A percentile compares a stretch with the other conserved stretches of the same genome.
These are phyloP conservation scores for Procambarus clarkii DNA, from an alignment of 1,140 invertebrate species.

Conservation along the genomic window DNA sequence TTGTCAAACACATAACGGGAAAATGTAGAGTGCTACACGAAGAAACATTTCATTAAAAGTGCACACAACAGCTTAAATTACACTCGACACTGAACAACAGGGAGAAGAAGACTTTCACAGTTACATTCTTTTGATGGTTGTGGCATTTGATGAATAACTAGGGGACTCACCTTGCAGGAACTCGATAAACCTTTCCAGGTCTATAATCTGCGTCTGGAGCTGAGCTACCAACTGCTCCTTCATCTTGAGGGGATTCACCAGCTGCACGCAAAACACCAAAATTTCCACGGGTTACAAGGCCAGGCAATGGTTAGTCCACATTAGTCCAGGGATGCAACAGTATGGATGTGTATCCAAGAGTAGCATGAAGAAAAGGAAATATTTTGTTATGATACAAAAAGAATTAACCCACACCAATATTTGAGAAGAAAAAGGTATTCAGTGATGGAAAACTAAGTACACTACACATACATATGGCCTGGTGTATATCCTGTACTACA, in stretches of 20 bases:
- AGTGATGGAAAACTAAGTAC: neutral
- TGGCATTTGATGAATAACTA: neutral
- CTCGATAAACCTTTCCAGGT: constrained; percentile 97
- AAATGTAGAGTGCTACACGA: too few species aligned
- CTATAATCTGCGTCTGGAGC: constrained; percentile 96
- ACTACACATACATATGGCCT: neutral
- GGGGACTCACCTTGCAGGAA: constrained; percentile 87
- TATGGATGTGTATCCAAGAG: neutral
- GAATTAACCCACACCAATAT: neutral
- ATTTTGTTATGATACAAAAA: neutral
- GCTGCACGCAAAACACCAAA: constrained; percentile 77
- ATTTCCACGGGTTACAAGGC: neutral
- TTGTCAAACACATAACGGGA: too few species aligned
- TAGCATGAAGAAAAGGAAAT: neutral
- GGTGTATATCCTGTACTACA: neutral
- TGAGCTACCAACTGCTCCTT: constrained; percentile 96
- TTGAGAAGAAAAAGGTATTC: neutral
- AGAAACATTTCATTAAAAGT: too few species aligned
- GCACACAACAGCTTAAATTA: too few species aligned
- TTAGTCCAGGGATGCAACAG: constrained; percentile 1
- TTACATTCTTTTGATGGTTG: neutral
- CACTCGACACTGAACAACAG: too few species aligned
- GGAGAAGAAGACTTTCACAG: too few species aligned
- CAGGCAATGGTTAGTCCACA: constrained; percentile 7
- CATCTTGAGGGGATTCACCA: constrained; percentile 95